Conservation (phyloP, 2,888 invertebrate genomes). For the Ichneumoninae sp. region DNA sequence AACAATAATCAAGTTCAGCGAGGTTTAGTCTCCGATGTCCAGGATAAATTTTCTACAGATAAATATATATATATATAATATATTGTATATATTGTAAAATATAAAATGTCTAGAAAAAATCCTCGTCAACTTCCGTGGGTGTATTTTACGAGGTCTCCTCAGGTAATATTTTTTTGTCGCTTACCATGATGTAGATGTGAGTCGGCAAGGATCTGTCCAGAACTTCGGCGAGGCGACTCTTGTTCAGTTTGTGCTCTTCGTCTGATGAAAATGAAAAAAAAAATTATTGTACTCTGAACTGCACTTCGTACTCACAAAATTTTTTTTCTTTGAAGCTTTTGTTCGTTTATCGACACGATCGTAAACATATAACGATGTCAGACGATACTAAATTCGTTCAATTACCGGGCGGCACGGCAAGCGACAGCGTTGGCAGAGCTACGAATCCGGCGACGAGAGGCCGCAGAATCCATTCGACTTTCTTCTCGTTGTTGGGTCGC, state of each 20-base stretch:
- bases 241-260: conserved; percentile 83
- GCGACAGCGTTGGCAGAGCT: conserved; percentile 85
- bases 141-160: too few relatives aligned
- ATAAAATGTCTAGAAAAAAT: too few relatives aligned
- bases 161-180: conserved; percentile 46
- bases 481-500: conserved; percentile 87
- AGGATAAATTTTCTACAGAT: background rate
- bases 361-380: conserved; percentile 5
- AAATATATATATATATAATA: too few relatives aligned
- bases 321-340: background rate
- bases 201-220: conserved; percentile 87
- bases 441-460: conserved; percentile 88
- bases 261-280: conserved; percentile 72
- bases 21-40: background rate
- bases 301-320: background rate
- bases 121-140: too few relatives aligned
- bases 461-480: conserved; percentile 91
- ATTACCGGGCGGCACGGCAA: conserved; percentile 83
- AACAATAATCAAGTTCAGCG: conserved; percentile 64
- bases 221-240: conserved; percentile 85
- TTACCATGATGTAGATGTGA: conserved; percentile 89
- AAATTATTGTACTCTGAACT: background rate
- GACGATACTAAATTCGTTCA: conserved; percentile 9
- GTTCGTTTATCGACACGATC: background rate
- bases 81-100: too few relatives aligned